These are phyloP conservation scores for Eledona agricola DNA, from an alignment of 2,888 invertebrate species.

Conservation along the genomic window DNA sequence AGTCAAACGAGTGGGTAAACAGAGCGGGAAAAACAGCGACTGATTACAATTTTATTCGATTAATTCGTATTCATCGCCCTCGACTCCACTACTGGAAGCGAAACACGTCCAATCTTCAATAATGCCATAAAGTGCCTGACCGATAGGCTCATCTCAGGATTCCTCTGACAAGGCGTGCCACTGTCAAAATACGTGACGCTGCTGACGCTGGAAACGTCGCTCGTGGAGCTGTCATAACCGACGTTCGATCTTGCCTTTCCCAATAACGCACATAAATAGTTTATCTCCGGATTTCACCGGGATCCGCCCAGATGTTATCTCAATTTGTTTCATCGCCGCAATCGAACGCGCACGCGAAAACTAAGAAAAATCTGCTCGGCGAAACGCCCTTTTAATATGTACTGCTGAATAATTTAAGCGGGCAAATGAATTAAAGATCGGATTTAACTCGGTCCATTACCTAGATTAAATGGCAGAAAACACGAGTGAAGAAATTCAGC, in stretches of 20 bases:
- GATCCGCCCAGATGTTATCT: slow-evolving; percentile 6
- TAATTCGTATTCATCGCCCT: neutral
- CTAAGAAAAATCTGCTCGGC: too few species aligned
- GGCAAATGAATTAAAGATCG: too few species aligned
- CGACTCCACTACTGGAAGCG: too few species aligned
- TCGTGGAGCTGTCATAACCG: slow-evolving; percentile 32
- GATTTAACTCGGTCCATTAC: too few species aligned
- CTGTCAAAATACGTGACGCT: slow-evolving; percentile 34
- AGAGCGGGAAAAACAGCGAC: too few species aligned
- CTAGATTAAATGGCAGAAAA: too few species aligned
- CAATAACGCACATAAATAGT: slow-evolving; percentile 37
- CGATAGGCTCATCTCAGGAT: slow-evolving; percentile 38
- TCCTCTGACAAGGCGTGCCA: slow-evolving; percentile 29
- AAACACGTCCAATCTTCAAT: slow-evolving; percentile 40
- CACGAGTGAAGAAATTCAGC: too few species aligned
- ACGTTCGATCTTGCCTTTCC: slow-evolving; percentile 31
- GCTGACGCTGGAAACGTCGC: slow-evolving; percentile 34
- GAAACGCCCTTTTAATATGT: too few species aligned
- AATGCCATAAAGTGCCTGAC: slow-evolving; percentile 39
- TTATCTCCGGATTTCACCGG: slow-evolving; percentile 31
- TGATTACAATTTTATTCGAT: too few species aligned
- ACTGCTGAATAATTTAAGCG: too few species aligned
- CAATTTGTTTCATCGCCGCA: slow-evolving; percentile 5
- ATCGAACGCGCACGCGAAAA: too few species aligned
- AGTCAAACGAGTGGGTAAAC: too few species aligned